A percentile compares a stretch with the other conserved stretches of the same genome.
Conservation (phyloP, 1,140 invertebrate genomes). For the Archegozetes longisetosus region DNA sequence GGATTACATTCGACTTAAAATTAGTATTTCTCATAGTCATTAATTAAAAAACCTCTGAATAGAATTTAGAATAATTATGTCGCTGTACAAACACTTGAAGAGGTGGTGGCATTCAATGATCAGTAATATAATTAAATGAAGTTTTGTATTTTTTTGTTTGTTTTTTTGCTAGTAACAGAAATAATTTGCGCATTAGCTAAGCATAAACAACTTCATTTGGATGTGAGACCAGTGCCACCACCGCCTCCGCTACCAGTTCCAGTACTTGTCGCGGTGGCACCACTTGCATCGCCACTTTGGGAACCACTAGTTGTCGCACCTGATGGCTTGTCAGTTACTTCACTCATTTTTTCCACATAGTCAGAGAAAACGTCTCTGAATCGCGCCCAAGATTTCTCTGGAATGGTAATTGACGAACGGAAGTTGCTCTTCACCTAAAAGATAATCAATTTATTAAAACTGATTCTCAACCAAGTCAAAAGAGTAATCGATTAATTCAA, state of each 20-base stretch:
- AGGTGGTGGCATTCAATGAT: too few species aligned
- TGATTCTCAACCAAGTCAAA: background rate
- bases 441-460: conserved; percentile 13
- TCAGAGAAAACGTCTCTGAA: conserved; percentile 92
- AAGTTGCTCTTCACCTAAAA: conserved; percentile 87
- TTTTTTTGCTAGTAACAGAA: background rate
- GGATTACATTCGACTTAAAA: background rate
- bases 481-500: background rate
- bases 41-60: too few species aligned
- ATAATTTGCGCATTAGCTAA: background rate
- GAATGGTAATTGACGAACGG: conserved; percentile 92
- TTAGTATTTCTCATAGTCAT: too few species aligned
- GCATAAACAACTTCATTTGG: conserved; percentile 2
- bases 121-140: too few species aligned
- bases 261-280: background rate
- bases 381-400: conserved; percentile 88
- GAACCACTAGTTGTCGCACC: background rate
- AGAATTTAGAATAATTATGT: too few species aligned
- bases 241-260: background rate
- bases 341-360: conserved; percentile 82
- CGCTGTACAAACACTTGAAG: too few species aligned
- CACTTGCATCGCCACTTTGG: background rate
- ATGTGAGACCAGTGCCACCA: conserved; percentile 11
- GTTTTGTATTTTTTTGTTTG: too few species aligned
- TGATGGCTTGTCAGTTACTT: conserved; percentile 22